Evolutionary conservation across 1,140 invertebrate species (phyloP).

Genomic region (Samia ricini): DNA sequence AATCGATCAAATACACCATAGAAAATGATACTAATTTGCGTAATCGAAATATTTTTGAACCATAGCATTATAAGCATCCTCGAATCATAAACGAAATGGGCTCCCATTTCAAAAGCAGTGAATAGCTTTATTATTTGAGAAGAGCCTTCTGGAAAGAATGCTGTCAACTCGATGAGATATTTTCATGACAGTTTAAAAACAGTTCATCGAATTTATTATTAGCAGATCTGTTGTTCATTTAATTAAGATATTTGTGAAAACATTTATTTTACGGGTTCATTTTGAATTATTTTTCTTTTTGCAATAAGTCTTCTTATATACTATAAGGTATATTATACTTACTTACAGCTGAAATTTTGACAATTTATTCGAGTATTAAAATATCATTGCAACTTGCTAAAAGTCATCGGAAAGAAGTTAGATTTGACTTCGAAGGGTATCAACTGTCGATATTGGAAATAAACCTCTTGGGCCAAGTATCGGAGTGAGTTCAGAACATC

Average conservation of each 20-base stretch:
- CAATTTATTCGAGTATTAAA: too few species aligned
- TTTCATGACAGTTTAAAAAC: background rate
- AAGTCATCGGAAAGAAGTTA: background rate
- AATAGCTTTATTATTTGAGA: background rate
- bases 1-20: too few species aligned
- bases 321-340: too few species aligned
- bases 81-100: background rate
- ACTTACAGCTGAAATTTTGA: too few species aligned
- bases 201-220: background rate
- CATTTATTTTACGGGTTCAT: background rate
- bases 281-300: background rate
- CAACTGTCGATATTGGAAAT: background rate
- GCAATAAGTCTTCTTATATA: too few species aligned
- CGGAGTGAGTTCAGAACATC: too few species aligned
- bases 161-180: background rate
- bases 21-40: too few species aligned
- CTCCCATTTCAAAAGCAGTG: background rate
- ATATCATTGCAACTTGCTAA: background rate
- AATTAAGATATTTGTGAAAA: background rate
- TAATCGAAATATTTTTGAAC: too few species aligned
- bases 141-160: background rate
- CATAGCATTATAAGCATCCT: background rate
- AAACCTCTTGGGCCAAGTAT: background rate
- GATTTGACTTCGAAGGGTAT: background rate
- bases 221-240: background rate